A percentile compares a stretch with the other conserved stretches of the same genome.
phyloP scores from a whole-genome alignment of 2,113 vertebrate species.

The Mustelus asterias region DNA sequence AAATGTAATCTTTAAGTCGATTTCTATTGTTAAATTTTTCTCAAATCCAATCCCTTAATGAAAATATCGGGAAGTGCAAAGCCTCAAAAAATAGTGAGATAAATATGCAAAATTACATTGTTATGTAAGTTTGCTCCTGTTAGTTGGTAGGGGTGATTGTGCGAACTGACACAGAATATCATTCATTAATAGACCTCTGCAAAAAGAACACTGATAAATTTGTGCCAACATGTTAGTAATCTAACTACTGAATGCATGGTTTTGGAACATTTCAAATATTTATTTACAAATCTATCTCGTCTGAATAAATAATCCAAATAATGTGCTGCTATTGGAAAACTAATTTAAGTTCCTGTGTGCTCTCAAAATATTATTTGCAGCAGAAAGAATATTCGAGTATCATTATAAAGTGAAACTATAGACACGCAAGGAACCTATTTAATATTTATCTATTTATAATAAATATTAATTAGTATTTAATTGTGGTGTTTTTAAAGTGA shows the following conservation, averaged over 20 bases:
- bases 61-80: neutral
- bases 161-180: neutral
- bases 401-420: neutral
- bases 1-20: neutral
- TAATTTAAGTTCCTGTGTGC: too few species aligned
- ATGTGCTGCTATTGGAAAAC: neutral
- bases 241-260: too few species aligned
- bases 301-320: conserved; percentile 3
- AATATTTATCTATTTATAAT: too few species aligned
- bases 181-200: neutral
- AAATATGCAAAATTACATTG: neutral
- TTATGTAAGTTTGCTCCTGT: neutral
- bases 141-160: neutral
- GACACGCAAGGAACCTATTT: neutral
- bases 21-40: neutral
- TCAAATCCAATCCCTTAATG: neutral
- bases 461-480: neutral
- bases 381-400: neutral
- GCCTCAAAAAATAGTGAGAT: neutral
- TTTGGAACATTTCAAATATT: neutral
- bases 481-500: neutral
- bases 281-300: neutral
- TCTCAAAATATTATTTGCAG: neutral
- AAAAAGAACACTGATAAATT: neutral
- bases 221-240: neutral